phyloP scores from a whole-genome alignment of 2,113 vertebrate genomes.

The Triplophysa siluroides region DNA sequence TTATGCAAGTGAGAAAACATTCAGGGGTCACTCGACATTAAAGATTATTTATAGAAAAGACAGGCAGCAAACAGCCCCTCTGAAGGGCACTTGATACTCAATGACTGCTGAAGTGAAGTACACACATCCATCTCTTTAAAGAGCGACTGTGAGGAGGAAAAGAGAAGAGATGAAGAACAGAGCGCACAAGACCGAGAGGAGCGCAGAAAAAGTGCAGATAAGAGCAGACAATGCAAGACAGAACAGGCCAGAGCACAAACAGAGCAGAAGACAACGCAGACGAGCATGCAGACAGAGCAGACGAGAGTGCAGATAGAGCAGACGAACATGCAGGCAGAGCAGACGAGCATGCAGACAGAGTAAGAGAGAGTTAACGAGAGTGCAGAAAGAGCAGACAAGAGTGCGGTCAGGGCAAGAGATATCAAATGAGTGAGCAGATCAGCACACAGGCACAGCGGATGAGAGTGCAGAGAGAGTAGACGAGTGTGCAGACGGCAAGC shows the following conservation, averaged over 20 bases:
- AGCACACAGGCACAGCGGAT: conserved; percentile 21
- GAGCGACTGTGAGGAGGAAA: conserved; percentile 13
- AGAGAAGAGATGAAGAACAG: not conserved
- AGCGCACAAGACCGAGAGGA: not conserved
- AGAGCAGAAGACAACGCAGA: not conserved
- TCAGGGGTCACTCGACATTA: conserved; percentile 19
- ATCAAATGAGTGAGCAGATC: not conserved
- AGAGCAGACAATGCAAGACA: not conserved
- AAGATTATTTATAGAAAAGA: not conserved
- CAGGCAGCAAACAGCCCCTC: not conserved
- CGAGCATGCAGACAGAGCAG: not conserved
- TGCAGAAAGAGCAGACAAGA: not conserved
- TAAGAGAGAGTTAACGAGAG: not conserved
- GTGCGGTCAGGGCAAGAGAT: not conserved
- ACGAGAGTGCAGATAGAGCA: conserved; percentile 10
- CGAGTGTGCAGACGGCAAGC: not conserved
- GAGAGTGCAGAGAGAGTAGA: not conserved
- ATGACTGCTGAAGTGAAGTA: not conserved
- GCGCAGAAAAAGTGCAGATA: not conserved
- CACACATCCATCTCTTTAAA: conserved; percentile 47
- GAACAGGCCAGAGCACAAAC: not conserved
- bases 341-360: not conserved
- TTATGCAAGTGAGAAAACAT: conserved; percentile 5
- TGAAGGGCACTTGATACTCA: conserved; percentile 30
- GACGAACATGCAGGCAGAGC: not conserved